Evolutionary conservation across 2,888 invertebrate species (phyloP), one percentile per base, ranked within the genome.

Genomic region (Hartigia nigra): DNA sequence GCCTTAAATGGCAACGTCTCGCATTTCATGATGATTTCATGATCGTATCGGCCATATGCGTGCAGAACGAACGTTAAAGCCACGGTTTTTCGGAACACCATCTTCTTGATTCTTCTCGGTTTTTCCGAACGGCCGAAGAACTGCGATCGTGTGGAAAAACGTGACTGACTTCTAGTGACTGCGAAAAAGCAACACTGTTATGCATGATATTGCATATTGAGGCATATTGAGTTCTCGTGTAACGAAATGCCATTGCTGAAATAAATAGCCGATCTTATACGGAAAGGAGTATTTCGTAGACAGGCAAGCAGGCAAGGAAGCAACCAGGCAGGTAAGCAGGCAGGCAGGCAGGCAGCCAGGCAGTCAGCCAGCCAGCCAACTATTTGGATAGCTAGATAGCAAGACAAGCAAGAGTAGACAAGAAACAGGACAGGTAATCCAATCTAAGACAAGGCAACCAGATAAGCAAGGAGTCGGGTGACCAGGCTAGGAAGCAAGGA

Each of bases 121-220:
- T 82, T 84, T 83, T 82, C 82, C 77, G 85, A 83, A 83, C 82
- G 83, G 80, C 81, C 78, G 82, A 81, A 83, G 82, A 82, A 80
- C 77, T 85, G 77, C 82, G 79, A 83, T 82, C 82, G 84, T 84
- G 82, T 77, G 78, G 80, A 79, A 78, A 84, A 84, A 84, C 84
- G 84, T 83, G 84, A 82, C 82, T 82, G 78, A 82, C 74, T 79
- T 23, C 55, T 76, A 74, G 78, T 70, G 78, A 36, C 39, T 81
- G 78, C 76, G 70, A 72, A 55, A 76, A 75, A 70, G 76, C 23
- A 55, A 77, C 78, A 77, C 77, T 83, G 86, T 87, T 88, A 88
- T 87, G 87, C 87, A 87, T 87, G 84, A 84, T 85, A 85, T 81
- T 87, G 87, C 86, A 87, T 86, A 88, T 85, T 83, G 82, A 87